Conservation (phyloP, 2,797 vertebrate species). For the Prunella strophiata region DNA sequence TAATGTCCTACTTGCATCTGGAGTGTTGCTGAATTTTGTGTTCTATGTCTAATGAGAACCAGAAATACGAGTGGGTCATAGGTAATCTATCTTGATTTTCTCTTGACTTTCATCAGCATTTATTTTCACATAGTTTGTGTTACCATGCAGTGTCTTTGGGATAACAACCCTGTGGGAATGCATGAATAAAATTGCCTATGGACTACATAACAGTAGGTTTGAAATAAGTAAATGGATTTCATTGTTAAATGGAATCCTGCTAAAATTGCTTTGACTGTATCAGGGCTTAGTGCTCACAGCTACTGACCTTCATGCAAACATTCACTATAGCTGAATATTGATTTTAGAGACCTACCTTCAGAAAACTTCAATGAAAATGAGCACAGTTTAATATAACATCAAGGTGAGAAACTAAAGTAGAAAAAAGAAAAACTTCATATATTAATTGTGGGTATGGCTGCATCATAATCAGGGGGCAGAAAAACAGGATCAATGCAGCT, state of each 20-base stretch:
- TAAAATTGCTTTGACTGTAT: conserved; percentile 10
- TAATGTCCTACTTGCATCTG: not conserved
- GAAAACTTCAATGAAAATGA: not conserved
- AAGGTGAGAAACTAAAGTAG: not conserved
- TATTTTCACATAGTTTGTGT: not conserved
- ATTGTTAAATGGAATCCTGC: not conserved
- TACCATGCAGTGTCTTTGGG: not conserved
- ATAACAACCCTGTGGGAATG: not conserved
- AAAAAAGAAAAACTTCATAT: not conserved
- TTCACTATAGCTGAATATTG: not conserved
- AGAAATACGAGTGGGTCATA: not conserved
- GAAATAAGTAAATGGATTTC: not conserved
- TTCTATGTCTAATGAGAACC: not conserved
- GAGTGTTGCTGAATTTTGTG: not conserved
- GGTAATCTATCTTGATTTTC: not conserved
- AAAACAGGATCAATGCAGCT: not conserved
- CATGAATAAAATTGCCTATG: not conserved
- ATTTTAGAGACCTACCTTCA: not conserved
- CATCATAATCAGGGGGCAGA: not conserved
- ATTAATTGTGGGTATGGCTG: not conserved
- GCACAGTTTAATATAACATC: not conserved
- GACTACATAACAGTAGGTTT: not conserved
- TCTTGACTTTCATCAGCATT: not conserved
- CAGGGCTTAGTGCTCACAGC: not conserved
- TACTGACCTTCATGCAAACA: not conserved